Conservation (phyloP, 2,888 invertebrate genomes). For the Leptarthrus brevirostris region DNA sequence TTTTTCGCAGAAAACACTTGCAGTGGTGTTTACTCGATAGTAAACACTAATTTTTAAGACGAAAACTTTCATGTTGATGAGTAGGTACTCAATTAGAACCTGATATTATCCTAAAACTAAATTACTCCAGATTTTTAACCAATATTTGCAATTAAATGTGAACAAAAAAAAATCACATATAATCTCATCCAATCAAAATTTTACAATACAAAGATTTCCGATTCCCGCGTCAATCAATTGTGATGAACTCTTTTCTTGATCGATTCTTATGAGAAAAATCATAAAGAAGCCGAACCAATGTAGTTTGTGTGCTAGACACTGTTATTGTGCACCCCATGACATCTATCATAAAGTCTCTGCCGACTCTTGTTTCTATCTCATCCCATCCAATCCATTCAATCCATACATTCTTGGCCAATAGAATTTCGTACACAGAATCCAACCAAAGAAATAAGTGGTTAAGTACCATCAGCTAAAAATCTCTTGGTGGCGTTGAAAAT, state of each 20-base stretch:
- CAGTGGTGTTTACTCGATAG: no score
- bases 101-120: no score
- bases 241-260: constrained; percentile 18
- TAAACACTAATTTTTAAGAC: no score
- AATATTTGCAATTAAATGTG: no score
- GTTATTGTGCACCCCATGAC: constrained; percentile 41
- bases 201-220: constrained; percentile 41
- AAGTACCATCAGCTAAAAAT: background rate
- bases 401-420: background rate
- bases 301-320: background rate
- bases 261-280: constrained; percentile 16
- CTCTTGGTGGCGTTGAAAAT: constrained; percentile 38
- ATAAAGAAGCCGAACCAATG: constrained; percentile 1
- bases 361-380: background rate
- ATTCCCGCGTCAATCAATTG: constrained; percentile 42
- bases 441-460: background rate
- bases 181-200: background rate
- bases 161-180: constrained; percentile 3
- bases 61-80: no score
- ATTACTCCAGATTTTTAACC: no score
- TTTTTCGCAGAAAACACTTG: no score
- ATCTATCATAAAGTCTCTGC: constrained; percentile 10
- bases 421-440: background rate
- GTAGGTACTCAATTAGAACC: no score
- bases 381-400: background rate